phyloP scores from a whole-genome alignment of 35 echinoderm and acorn worm species.

The Amphiura filiformis region DNA sequence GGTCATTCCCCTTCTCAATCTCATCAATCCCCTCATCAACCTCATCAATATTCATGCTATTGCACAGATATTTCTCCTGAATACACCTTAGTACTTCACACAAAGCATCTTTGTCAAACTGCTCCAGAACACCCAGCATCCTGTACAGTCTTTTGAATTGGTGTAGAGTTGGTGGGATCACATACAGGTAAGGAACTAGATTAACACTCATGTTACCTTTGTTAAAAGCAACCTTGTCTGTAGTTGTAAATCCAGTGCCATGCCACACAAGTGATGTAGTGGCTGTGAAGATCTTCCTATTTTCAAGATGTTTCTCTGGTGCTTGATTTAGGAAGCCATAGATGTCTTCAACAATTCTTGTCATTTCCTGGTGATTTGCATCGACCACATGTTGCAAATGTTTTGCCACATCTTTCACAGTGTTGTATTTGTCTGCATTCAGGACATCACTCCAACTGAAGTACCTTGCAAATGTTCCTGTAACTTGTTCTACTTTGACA shows the following conservation, averaged over 20 bases:
- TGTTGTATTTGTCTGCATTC: not conserved
- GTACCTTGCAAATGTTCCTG: not conserved
- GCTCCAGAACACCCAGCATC: not conserved
- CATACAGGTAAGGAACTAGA: conserved; percentile 5
- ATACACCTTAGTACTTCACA: not conserved
- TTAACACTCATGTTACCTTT: not conserved
- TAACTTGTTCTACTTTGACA: not conserved
- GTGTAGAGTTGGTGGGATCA: not conserved
- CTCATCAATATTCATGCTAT: not conserved
- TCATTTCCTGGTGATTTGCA: not conserved
- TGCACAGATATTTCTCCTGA: not conserved
- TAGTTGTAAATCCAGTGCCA: conserved; percentile 19
- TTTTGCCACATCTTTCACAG: not conserved
- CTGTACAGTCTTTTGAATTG: not conserved
- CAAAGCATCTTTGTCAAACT: conserved; percentile 20
- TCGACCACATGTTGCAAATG: not conserved
- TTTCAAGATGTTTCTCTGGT: not conserved
- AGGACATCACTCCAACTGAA: not conserved
- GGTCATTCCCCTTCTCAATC: not conserved
- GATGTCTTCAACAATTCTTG: not conserved
- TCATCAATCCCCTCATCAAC: no score
- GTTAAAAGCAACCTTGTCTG: conserved; percentile 18
- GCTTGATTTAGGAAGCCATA: not conserved
- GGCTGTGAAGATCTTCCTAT: no score
- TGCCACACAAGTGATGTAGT: conserved; percentile 20